Percentiles rank a stretch among this genome's conserved stretches.
These are phyloP conservation scores for Tautogolabrus adspersus DNA, from an alignment of 2,113 vertebrate species.

Conservation along the genomic window DNA sequence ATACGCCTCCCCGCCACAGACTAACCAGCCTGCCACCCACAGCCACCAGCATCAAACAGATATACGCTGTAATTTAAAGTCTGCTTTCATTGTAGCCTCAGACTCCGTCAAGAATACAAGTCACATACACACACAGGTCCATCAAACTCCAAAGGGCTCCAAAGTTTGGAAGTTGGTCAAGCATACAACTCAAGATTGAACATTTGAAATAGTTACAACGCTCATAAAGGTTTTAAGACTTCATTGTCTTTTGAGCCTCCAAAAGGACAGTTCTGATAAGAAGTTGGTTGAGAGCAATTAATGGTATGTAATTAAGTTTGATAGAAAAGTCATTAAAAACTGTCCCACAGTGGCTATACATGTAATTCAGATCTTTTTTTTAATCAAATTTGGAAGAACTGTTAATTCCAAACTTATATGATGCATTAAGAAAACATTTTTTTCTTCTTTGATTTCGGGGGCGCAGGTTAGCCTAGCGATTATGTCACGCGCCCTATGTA, in stretches of 20 bases:
- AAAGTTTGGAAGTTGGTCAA: slow-evolving; percentile 17
- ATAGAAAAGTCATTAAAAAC: slow-evolving; percentile 1
- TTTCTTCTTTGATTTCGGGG: too few relatives aligned
- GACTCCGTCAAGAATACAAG: slow-evolving; percentile 14
- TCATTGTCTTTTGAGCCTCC: not conserved
- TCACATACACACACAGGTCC: not conserved
- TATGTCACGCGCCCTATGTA: too few relatives aligned
- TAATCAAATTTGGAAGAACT: not conserved
- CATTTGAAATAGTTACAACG: not conserved
- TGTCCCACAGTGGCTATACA: not conserved
- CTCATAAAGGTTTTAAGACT: not conserved
- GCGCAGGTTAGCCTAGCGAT: too few relatives aligned
- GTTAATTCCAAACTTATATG: not conserved
- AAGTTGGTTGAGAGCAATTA: not conserved
- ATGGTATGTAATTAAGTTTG: not conserved
- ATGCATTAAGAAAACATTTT: too few relatives aligned
- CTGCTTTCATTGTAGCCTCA: slow-evolving; percentile 28
- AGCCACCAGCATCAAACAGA: slow-evolving; percentile 20
- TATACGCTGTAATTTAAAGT: slow-evolving; percentile 48
- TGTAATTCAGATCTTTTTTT: not conserved
- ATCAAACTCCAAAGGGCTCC: slow-evolving; percentile 26
- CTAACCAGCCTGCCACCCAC: slow-evolving; percentile 45
- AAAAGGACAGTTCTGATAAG: not conserved
- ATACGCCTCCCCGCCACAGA: slow-evolving; percentile 31
- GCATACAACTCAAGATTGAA: not conserved